Base-by-base conservation (phyloP, 2,797 vertebrate species). In the Helostoma temminkii region DNA sequence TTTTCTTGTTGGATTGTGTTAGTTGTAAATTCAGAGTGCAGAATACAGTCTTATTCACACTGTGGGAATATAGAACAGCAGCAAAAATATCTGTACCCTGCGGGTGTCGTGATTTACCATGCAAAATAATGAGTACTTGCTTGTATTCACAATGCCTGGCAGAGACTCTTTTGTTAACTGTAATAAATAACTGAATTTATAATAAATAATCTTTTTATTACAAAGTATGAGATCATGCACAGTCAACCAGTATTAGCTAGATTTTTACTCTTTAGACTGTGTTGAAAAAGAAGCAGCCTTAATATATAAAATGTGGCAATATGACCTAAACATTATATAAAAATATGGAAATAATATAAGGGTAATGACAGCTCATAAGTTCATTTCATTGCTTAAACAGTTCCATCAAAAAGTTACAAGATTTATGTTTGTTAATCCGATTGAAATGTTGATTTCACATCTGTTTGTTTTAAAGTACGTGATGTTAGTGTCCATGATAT, bases 1-100 rank as follows among this genome's bases (percentile, higher is more conserved):
- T 67, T 80, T 59, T 77, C 53, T 81, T 67, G 34, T 68, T 78
- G 32, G 41, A 49, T 22, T 54, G 45, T 43, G 49, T 24, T 9
- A 9, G 28, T 68, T 77, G 30, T 68, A 50, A 26, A 55, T 61
- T 71, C 43, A 71, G 52, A 72, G 45, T 49, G 24, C 36, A 67
- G 69, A 60, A 80, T 71, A 61, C 12, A 30, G 60, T 69, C 21
- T 26, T 45, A 76, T 47, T 78, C 45, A 37, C 39, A 43, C 32
- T 10, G 58, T 34, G 32, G 39, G 11, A 28, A 53, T 41, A 43
- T 68, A 46, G 22, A 63, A 46, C 74, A 37, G 21, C 55, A 19
- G 24, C 28, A 22, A 53, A 21, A 69, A 78, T 71, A 55, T 54
- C 24, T 32, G 26, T 55, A 55, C 30, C 48, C 46, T 25, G 10